Base-by-base conservation (phyloP, 2,888 invertebrate genomes). In the Drosophila leonis region DNA sequence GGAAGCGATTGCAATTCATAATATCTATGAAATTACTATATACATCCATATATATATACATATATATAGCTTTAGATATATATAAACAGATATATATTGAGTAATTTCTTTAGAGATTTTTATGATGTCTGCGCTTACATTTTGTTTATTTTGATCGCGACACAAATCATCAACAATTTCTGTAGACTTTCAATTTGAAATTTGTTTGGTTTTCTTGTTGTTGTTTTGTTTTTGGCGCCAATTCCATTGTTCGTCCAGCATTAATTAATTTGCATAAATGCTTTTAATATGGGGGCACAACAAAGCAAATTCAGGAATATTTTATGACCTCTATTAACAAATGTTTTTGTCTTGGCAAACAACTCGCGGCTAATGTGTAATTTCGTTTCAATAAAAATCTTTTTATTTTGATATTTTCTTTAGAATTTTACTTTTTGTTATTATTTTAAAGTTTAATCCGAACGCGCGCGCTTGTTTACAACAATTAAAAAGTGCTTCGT, bases 401-500 rank as follows among this genome's bases (percentile, higher is more conserved):
- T 20, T 13, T 13, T 24, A 33, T 49, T 13, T 52, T 62, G 37
- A 13, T 39, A 35, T 39, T 37, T 29, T 52, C 42, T 39, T 39
- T 9, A 46, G 27, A 20, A 37, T 10, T 18, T 15, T 44, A n/a
- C 13, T 41, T 18, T 8, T 46, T 52, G 48, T 12, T 56, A 44
- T 49, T 63, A 31, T 56, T 41, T 46, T 35, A 44, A 63, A 61
- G 48, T 61, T 73, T 60, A 75, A 75, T 81, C 90, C 76, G 87
- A 90, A 80, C 88, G 78, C 83, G 87, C 81, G 76, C 83, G 82
- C 80, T 75, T 87, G 86, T 88, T 92, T 88, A 88, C 81, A 90
- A 84, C 90, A 91, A 92, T 91, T 91, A 90, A 91, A 74, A 82
- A 78, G 75, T 78, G 82, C 80, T 82, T 72, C 76, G 82, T 41